Conservation (phyloP, 2,797 vertebrate genomes). For the Eremophila alpestris region DNA sequence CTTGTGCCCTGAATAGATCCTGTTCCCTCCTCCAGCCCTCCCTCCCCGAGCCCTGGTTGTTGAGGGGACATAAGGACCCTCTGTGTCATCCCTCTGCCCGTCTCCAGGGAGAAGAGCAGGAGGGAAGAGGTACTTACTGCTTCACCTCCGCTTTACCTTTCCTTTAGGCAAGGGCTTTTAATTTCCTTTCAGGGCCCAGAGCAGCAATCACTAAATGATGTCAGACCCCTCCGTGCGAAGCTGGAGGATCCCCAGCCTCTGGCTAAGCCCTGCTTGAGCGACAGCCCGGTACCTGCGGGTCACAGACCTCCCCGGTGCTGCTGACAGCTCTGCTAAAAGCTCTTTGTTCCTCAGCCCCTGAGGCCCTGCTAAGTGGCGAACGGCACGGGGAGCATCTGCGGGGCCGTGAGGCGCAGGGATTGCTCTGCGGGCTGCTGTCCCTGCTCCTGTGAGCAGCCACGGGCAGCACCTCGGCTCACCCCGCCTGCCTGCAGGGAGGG, state of each 20-base stretch:
- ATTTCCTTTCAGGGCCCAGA: slow-evolving; percentile 26
- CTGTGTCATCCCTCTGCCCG: neutral
- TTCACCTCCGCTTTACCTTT: slow-evolving; percentile 17
- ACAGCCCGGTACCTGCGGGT: slow-evolving; percentile 43
- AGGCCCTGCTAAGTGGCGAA: neutral
- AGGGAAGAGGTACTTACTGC: neutral
- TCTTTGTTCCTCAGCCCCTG: slow-evolving; percentile 34
- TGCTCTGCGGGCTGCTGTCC: neutral
- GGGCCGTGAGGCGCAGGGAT: neutral
- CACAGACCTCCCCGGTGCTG: slow-evolving; percentile 25
- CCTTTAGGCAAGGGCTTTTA: slow-evolving; percentile 2
- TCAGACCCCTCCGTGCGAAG: neutral
- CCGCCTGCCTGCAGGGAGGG: too few species aligned
- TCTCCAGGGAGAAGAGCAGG: neutral
- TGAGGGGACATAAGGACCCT: neutral
- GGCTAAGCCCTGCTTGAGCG: neutral
- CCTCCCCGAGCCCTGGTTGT: neutral
- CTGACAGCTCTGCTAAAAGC: slow-evolving; percentile 61
- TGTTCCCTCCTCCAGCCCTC: neutral
- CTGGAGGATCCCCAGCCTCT: slow-evolving; percentile 1
- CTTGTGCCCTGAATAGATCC: neutral
- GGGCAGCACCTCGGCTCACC: neutral
- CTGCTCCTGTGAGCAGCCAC: neutral
- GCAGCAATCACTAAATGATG: neutral
- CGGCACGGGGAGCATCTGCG: neutral